Evolutionary conservation across 23 tunicate species (phyloP), one percentile per base, ranked within the genome.

Genomic region (Trididemnum nubilum): DNA sequence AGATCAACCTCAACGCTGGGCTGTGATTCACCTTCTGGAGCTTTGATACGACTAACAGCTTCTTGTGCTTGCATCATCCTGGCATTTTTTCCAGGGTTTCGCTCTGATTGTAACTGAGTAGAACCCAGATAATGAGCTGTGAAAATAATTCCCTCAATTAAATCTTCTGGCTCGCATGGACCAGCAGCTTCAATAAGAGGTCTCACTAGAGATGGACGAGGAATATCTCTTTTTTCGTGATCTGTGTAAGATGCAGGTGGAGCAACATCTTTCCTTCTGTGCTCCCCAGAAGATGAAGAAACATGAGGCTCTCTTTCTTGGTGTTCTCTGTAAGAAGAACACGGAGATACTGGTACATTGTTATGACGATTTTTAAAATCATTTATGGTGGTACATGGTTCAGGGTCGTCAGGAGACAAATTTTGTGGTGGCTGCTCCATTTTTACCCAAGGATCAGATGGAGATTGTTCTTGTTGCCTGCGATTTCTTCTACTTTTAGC

Each of bases 21-120:
- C 39, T 95, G 99, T 4, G 96, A 85, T 77, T 95, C 99, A 1
- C 93, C 96, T 36, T 90, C 99, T 1, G 99, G 92, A 12, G 92
- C 93, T 75, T 90, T 90, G 35, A 95, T 86, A 51, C 99, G 81
- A 65, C 54, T 86, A 36, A 95, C 88, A 2, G 99, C 99, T 73
- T 95, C 99, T 79, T 95, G 99, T 18, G 99, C 99, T 65, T 95
- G 99, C 79, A 95, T 34, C 99, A 95, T 95, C 73, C 99, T 71
- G 9, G 92, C 82, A 40, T 82, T 87, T 86, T 90, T 95, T n/a
- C 86, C 88, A 60, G 92, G 82, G 65, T 95, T 95, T 34, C 80
- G 72, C 38, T 86, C 86, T 0, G 88, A 79, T 40, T 69, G 83
- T 1, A 95, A 79, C 64, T 95, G 99, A 12, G 99, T 95, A 12